Base-by-base conservation (phyloP, 2,113 vertebrate species). In the Anguilla rostrata region DNA sequence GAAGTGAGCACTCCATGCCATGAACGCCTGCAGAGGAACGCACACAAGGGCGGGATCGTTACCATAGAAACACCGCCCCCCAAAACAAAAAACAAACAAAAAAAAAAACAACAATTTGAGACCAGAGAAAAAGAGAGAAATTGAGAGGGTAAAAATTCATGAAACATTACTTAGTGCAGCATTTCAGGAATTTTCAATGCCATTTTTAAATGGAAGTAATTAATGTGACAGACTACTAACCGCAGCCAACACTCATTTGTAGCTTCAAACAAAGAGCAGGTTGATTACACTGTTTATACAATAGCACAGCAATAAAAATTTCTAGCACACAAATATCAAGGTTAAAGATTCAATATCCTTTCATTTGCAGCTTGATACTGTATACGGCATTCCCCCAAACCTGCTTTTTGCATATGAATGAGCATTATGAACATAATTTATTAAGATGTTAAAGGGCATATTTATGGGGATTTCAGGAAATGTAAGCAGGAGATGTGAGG, bases 1-100 rank as follows among this genome's bases (percentile, higher is more conserved):
- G 96, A 90, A 98, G 93, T 4, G 95, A 96, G 81, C 98, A 99
- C 91, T 97, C 96, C 89, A 98, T 97, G 82, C 95, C 96, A 1
- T 96, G 94, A 34, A 97, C 94, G 87, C 98, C 98, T 99, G 91
- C 46, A 53, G 34, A 9, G 29, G 49, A 63, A 56, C 39, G 85
- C 49, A 12, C 18, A 85, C 3, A 82, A 26, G 78, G 53, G 43
- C 20, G 14, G 18, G 49, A 12, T 79, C 29, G 41, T 29, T 84
- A 66, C 60, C 60, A 26, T 84, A 15, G 40, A 66, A 57, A 84
- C 56, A 15, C 43, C 8, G 43, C 11, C 49, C 7, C 49, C 49
- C 49, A 53, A 53, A 53, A 53, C 4, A 46, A 46, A 46, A 5
- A 46, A 5, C 1, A 5, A 46, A 5, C 43, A 46, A 46, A 46